phyloP scores from a whole-genome alignment of 2,888 invertebrate species.

The Lasioglossum vierecki region DNA sequence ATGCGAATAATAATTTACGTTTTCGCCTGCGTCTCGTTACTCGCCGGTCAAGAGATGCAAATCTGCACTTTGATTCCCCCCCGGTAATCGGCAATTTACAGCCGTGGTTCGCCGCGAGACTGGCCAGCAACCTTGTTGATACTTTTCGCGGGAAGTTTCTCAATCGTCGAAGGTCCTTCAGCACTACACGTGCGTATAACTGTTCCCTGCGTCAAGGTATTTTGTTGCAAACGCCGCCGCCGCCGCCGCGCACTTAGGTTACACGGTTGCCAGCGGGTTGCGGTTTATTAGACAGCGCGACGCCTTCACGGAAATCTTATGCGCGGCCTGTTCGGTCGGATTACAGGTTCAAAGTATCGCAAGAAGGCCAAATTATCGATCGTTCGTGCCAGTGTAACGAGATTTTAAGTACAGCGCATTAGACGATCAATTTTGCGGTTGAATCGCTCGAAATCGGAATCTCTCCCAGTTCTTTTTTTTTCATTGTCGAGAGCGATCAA shows the following conservation, averaged over 20 bases:
- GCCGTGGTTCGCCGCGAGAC: background rate
- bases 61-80: background rate
- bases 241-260: background rate
- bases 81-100: slow-evolving; percentile 12
- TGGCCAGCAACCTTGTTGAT: background rate
- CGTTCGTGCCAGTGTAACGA: slow-evolving; percentile 35
- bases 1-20: slow-evolving; percentile 27
- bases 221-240: background rate
- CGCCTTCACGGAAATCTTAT: background rate
- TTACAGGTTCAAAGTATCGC: background rate
- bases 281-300: background rate
- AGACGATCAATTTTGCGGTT: slow-evolving; percentile 18
- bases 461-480: slow-evolving; percentile 1
- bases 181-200: background rate
- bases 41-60: background rate
- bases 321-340: background rate
- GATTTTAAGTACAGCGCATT: slow-evolving; percentile 49
- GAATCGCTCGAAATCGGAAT: slow-evolving; percentile 19
- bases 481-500: background rate
- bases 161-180: background rate
- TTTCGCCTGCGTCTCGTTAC: background rate
- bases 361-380: slow-evolving; percentile 3
- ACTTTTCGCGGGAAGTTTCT: background rate
- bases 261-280: background rate
- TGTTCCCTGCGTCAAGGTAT: background rate